Base-by-base conservation (phyloP, 2,797 vertebrate species). In the Carapus acus region DNA sequence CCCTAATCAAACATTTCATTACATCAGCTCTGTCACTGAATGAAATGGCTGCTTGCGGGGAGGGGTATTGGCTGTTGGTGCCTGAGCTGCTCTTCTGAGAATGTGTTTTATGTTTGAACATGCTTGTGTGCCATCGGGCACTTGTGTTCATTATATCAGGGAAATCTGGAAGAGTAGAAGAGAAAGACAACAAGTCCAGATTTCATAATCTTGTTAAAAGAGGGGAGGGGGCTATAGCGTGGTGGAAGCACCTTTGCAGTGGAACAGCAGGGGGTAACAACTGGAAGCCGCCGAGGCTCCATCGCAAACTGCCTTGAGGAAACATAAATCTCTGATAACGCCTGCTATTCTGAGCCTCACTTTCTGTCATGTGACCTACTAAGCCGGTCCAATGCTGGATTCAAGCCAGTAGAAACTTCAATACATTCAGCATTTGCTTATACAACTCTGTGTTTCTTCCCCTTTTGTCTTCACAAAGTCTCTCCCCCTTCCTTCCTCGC, bases 1-100 rank as follows among this genome's bases (percentile, higher is more conserved):
- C 43, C 22, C 60, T 58, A 49, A 46, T 41, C 29, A 36, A 58
- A 70, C 47, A n/a, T n/a, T 20, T 36, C 49, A 67, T 80, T 62
- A 71, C 69, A 53, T 79, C 54, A 73, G 29, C 57, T 43, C 36
- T 20, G 58, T 47, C 68, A 52, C 59, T 71, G 62, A 54, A 57
- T 17, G 16, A 41, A 46, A 27, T 15, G 43, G 38, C 45, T 54
- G 54, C 56, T 58, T 49, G 44, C 56, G 49, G 50, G 11, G 31
- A 64, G n/a, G 56, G 52, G 23, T 69, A 68, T 57, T 62, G 58
- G 49, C 77, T 72, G 55, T 61, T 60, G 27, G 22, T 67, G n/a
- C n/a, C n/a, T n/a, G n/a, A n/a, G n/a, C n/a, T 66, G 24, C 5
- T 4, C 24, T 42, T 23, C 27, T n/a, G 6, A 58, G 33, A 29